Conservation (phyloP, 2,797 vertebrate species). For the Thalassophryne amazonica region DNA sequence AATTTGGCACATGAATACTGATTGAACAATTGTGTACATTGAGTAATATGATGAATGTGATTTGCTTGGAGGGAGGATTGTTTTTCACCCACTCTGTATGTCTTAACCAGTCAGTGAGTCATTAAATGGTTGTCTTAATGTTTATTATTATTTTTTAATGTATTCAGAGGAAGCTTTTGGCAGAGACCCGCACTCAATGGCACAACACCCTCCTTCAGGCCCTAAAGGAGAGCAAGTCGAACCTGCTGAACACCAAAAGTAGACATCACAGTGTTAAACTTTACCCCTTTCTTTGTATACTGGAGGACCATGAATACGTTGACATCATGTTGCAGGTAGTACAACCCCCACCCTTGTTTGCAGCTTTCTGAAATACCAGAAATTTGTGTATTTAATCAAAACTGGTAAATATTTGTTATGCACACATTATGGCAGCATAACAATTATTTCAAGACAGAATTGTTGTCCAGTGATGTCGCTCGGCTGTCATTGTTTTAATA, state of each 20-base stretch:
- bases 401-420: neutral
- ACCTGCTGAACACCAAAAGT: slow-evolving; percentile 49
- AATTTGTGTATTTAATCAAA: neutral
- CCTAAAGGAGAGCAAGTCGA: slow-evolving; percentile 76
- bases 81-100: neutral
- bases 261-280: slow-evolving; percentile 46
- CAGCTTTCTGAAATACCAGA: neutral
- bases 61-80: too few species aligned
- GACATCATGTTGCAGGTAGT: slow-evolving; percentile 89
- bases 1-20: too few species aligned
- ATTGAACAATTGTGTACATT: too few species aligned
- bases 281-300: slow-evolving; percentile 87
- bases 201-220: slow-evolving; percentile 67
- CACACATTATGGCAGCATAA: neutral
- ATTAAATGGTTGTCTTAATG: slow-evolving; percentile 13
- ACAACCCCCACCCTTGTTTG: neutral
- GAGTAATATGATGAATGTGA: too few species aligned
- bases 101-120: neutral
- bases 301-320: slow-evolving; percentile 83
- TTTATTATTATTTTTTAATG: slow-evolving; percentile 31
- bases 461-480: neutral
- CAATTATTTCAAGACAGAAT: neutral
- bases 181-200: slow-evolving; percentile 78
- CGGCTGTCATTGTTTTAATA: neutral
- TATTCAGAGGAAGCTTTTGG: slow-evolving; percentile 83